These are phyloP conservation scores for Eupleurogrammus muticus DNA, from an alignment of 2,797 vertebrate genomes.

Conservation along the genomic window DNA sequence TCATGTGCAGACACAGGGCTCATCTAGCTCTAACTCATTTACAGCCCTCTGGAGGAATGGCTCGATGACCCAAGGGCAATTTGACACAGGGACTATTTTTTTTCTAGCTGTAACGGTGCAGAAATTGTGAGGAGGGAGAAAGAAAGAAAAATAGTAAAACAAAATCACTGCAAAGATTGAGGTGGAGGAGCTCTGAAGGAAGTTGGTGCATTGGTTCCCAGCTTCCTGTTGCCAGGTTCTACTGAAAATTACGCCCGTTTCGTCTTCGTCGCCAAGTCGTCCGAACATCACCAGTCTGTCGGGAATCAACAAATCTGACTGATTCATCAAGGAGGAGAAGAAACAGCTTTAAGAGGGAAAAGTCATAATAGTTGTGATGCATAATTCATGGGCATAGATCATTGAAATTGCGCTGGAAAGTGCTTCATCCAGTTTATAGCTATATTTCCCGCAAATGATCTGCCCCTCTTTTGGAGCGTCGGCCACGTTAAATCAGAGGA, in stretches of 20 bases:
- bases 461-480: slow-evolving; percentile 29
- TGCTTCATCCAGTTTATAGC: slow-evolving; percentile 19
- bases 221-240: no score
- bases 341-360: slow-evolving; percentile 31
- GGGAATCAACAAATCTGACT: slow-evolving; percentile 20
- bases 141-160: slow-evolving; percentile 3
- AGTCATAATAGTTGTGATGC: slow-evolving; percentile 29
- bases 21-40: no score
- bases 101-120: no score
- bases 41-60: no score
- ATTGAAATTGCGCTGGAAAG: slow-evolving; percentile 31
- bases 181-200: no score
- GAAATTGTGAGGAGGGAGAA: neutral
- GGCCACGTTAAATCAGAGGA: slow-evolving; percentile 30
- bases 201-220: no score
- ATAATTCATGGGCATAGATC: slow-evolving; percentile 45
- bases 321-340: slow-evolving; percentile 20
- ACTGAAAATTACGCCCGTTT: neutral
- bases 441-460: slow-evolving; percentile 46
- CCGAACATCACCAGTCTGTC: neutral
- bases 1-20: no score
- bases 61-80: no score
- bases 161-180: neutral
- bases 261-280: neutral
- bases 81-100: no score